Conservation (phyloP, 2,797 vertebrate species). For the Thaleichthys pacificus region DNA sequence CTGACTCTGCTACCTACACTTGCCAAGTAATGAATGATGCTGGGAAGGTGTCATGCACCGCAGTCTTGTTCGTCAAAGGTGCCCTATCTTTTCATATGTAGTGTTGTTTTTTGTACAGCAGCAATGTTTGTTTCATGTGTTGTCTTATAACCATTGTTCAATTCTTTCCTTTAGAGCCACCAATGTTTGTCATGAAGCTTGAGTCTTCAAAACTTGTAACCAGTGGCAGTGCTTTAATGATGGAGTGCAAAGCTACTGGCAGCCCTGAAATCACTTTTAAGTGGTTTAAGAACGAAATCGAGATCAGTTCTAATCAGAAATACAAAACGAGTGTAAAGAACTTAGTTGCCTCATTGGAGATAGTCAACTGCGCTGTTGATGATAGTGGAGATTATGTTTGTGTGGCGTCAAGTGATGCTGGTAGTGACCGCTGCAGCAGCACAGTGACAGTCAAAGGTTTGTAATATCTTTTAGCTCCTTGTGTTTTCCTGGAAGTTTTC, state of each 20-base stretch:
- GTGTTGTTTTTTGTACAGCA: constrained; percentile 29
- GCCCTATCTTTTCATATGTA: constrained; percentile 59
- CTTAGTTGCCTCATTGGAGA: constrained; percentile 76
- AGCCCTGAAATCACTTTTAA: constrained; percentile 88
- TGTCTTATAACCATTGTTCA: constrained; percentile 43
- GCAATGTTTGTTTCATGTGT: constrained; percentile 13
- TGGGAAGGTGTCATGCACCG: constrained; percentile 84
- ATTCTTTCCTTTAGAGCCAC: constrained; percentile 81
- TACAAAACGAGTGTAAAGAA: constrained; percentile 77
- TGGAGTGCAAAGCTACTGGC: constrained; percentile 89
- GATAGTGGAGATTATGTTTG: constrained; percentile 93
- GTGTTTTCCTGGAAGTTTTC: neutral
- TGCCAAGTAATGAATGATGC: constrained; percentile 93
- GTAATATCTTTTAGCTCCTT: constrained; percentile 37
- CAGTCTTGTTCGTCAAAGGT: constrained; percentile 96
- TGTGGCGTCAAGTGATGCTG: constrained; percentile 90
- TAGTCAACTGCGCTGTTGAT: constrained; percentile 73
- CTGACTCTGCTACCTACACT: constrained; percentile 87
- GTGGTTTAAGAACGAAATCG: constrained; percentile 91
- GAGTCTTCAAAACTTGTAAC: constrained; percentile 84
- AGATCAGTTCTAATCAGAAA: constrained; percentile 81
- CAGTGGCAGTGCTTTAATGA: constrained; percentile 75
- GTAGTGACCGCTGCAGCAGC: constrained; percentile 88
- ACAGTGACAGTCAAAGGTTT: constrained; percentile 93
- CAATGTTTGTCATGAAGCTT: constrained; percentile 86